Base-by-base conservation (phyloP, 2,797 vertebrate species). In the Propithecus deckenii region DNA sequence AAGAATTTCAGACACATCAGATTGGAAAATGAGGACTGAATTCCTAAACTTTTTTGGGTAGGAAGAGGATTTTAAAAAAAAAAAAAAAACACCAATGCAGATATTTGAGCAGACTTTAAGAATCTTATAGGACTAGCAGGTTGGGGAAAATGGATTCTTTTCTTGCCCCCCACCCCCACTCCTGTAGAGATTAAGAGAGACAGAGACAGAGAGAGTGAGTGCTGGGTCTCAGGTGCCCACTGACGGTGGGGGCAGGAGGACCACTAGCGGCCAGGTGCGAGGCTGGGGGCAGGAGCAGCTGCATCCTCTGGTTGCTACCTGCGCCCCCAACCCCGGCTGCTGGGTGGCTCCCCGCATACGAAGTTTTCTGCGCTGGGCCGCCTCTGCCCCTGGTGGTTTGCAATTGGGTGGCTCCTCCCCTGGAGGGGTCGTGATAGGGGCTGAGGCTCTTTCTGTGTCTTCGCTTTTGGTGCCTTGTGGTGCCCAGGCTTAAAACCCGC, bases 1-100 rank as follows among this genome's bases (percentile, higher is more conserved):
- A 99, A 99, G 98, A 99, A 99, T 99, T 99, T 99, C 99, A 99
- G 99, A 99, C 98, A 98, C 98, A 99, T 99, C 99, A 99, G 99
- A 99, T 98, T 98, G 98, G 98, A 99, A 99, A 99, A 99, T 99
- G 98, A 97, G 95, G 97, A 95, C 98, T 98, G 99, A 99, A 99
- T 99, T 98, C 98, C 98, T 98, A 98, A 99, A 98, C 98, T 99
- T 99, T 99, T 99, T 99, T 98, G 46, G 98, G 98, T 97, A 98
- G 98, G 99, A 98, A 99, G 99, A 98, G 98, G 98, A 99, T 99
- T 99, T 18, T 5, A 17, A 1, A 50, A 79, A 80, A 74, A 41
- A 79, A 80, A 74, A 41, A n/a, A n/a, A n/a, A n/a, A n/a, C 78
- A 80, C 46, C 72, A 50, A 38, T 48, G 83, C 84, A 88, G 88